phyloP scores from a whole-genome alignment of 2,113 vertebrate genomes.

The Cygnus atratus region DNA sequence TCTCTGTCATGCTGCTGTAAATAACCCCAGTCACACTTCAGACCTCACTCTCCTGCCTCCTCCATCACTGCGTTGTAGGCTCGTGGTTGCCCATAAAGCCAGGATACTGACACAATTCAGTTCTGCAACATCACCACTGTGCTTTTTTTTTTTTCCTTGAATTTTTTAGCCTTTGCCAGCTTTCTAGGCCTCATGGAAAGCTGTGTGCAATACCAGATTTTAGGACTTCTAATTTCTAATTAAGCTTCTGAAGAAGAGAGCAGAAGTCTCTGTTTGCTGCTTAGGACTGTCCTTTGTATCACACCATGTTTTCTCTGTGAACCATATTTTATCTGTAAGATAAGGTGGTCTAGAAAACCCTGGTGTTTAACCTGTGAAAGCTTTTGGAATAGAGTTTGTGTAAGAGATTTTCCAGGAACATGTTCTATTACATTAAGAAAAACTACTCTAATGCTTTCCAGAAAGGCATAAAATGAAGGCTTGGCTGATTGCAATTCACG shows the following conservation, averaged over 20 bases:
- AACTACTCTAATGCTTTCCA: neutral
- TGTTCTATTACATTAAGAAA: neutral
- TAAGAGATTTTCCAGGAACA: neutral
- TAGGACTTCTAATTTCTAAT: neutral
- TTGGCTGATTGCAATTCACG: neutral
- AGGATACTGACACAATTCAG: neutral
- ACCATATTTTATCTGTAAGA: neutral
- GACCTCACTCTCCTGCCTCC: neutral
- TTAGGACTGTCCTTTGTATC: neutral
- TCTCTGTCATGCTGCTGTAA: neutral
- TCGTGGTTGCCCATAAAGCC: neutral
- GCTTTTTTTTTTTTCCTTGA: neutral
- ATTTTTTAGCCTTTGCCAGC: neutral
- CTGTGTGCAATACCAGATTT: neutral
- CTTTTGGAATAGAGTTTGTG: neutral
- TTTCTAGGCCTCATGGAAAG: neutral
- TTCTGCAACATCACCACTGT: neutral
- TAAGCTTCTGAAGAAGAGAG: neutral
- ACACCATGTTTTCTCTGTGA: neutral
- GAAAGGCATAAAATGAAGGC: neutral
- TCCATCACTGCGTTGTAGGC: neutral
- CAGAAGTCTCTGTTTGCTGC: neutral
- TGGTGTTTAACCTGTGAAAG: neutral
- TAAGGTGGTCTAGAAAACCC: neutral
- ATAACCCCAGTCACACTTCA: neutral